These are phyloP conservation scores for Steinernema scapterisci DNA, from an alignment of 2,888 invertebrate genomes.

Conservation along the genomic window DNA sequence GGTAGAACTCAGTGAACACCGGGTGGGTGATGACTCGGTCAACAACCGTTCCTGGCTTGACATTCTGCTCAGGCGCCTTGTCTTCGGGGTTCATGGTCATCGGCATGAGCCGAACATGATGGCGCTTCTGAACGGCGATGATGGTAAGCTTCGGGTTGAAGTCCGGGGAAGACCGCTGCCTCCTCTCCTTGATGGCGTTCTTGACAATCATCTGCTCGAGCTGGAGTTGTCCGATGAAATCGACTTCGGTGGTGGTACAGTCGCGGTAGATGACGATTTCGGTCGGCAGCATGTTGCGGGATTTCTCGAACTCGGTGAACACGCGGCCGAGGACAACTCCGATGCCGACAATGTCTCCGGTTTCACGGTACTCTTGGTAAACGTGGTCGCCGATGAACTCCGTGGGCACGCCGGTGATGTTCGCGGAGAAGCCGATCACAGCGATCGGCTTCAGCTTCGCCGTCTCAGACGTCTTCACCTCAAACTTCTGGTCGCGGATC, in stretches of 20 bases:
- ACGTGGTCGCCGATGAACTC: conserved; percentile 51
- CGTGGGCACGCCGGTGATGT: conserved; percentile 37
- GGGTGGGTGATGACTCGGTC: conserved; percentile 54
- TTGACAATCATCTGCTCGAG: too few species aligned
- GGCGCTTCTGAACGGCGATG: conserved; percentile 55
- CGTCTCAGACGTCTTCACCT: not conserved
- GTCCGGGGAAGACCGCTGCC: too few species aligned
- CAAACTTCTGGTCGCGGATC: not conserved
- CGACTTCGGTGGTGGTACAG: conserved; percentile 51
- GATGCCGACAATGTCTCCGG: conserved; percentile 39
- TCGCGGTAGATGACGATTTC: conserved; percentile 53
- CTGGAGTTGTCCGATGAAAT: too few species aligned
- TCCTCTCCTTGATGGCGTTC: too few species aligned
- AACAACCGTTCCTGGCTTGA: conserved; percentile 56
- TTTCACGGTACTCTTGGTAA: conserved; percentile 39
- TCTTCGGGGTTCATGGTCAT: conserved; percentile 33
- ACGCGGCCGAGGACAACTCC: not conserved
- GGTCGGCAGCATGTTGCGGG: conserved; percentile 36
- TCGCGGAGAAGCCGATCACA: conserved; percentile 36
- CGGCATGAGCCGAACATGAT: conserved; percentile 46
- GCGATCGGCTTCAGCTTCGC: not conserved
- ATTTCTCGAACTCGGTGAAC: not conserved
- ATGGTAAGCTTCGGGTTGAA: conserved; percentile 47
- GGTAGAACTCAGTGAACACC: conserved; percentile 56
- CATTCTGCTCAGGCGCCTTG: conserved; percentile 51